Evolutionary conservation across 2,797 vertebrate genomes (phyloP).

Genomic region (Lophotriccus pileatus): DNA sequence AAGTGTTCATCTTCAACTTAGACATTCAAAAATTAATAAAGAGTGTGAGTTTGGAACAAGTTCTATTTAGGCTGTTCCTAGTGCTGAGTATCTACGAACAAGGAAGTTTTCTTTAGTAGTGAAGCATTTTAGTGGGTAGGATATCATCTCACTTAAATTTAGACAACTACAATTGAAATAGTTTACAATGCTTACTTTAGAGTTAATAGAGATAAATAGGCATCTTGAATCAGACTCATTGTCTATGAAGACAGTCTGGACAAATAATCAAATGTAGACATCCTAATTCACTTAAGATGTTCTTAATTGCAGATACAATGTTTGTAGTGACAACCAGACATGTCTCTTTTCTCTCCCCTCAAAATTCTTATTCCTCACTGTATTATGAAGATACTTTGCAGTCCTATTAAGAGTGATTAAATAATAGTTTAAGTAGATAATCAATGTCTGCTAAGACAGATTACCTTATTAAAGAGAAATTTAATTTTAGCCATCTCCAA

Average conservation of each 20-base stretch:
- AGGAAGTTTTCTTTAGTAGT: neutral
- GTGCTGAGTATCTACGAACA: neutral
- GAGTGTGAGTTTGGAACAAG: neutral
- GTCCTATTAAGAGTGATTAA: constrained; percentile 37
- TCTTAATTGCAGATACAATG: neutral
- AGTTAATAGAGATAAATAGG: constrained; percentile 9
- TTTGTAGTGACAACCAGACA: neutral
- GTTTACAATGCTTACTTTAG: neutral
- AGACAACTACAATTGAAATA: neutral
- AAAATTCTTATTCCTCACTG: neutral
- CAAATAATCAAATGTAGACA: constrained; percentile 4
- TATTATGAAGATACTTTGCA: constrained; percentile 6
- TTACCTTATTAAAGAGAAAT: constrained; percentile 45
- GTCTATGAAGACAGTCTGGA: neutral
- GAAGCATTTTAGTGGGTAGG: neutral
- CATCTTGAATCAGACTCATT: neutral
- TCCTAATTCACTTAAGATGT: neutral
- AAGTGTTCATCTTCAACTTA: neutral
- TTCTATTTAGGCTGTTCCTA: neutral
- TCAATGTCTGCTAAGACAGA: constrained; percentile 43
- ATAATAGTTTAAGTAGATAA: constrained; percentile 50
- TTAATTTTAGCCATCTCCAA: constrained; percentile 26
- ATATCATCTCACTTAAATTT: neutral
- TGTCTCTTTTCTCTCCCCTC: neutral
- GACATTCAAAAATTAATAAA: neutral